Evolutionary conservation across 2,888 invertebrate species (phyloP).

Genomic region (Agriopis leucophaearia): DNA sequence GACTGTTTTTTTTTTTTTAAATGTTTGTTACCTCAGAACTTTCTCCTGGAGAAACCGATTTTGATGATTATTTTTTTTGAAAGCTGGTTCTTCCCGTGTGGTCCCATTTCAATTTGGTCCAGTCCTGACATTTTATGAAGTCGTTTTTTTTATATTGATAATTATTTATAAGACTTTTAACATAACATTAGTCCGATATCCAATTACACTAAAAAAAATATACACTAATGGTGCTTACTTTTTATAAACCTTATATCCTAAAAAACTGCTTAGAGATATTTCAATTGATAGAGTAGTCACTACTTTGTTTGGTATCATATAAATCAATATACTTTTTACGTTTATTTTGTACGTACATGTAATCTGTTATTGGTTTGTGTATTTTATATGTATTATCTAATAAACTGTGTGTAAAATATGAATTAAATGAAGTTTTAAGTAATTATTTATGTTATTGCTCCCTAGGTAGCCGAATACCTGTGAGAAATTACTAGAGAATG

Average conservation of each 20-base stretch:
- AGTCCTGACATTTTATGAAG: too few relatives aligned
- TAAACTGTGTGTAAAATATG: slow-evolving; percentile 45
- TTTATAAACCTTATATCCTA: slow-evolving; percentile 17
- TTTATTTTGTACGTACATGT: slow-evolving; percentile 34
- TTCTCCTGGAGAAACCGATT: too few relatives aligned
- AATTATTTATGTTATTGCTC: slow-evolving; percentile 11
- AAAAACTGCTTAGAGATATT: slow-evolving; percentile 7
- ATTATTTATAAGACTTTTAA: too few relatives aligned
- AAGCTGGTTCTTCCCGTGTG: too few relatives aligned
- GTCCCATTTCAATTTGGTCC: too few relatives aligned
- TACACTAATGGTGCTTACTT: slow-evolving; percentile 15
- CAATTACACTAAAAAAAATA: too few relatives aligned
- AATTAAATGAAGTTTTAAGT: slow-evolving; percentile 46
- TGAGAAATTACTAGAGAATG: slow-evolving; percentile 45
- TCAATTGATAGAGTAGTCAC: slow-evolving; percentile 14
- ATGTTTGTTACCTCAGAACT: too few relatives aligned
- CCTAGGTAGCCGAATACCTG: slow-evolving; percentile 17
- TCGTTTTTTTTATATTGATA: too few relatives aligned
- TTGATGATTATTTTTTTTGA: too few relatives aligned
- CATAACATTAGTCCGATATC: too few relatives aligned
- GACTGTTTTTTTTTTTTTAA: too few relatives aligned
- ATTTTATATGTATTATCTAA: slow-evolving; percentile 45
- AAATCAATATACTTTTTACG: slow-evolving; percentile 9
- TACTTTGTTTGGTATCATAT: slow-evolving; percentile 25
- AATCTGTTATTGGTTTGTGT: slow-evolving; percentile 46